Evolutionary conservation across 1,140 invertebrate species (phyloP).

Genomic region (Microplitis mediator): DNA sequence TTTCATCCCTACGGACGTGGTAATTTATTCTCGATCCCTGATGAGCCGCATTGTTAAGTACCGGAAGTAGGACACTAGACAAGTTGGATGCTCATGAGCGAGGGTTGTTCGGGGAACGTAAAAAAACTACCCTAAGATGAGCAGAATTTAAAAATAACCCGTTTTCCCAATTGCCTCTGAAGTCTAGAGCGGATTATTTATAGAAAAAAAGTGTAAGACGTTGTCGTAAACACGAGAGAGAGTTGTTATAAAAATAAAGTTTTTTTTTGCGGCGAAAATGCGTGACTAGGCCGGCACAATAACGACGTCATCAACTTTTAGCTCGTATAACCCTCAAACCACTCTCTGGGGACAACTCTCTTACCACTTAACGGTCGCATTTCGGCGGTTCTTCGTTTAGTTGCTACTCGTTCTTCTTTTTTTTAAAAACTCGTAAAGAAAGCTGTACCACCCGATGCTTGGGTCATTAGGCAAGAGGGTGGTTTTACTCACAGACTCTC

Average conservation of each 20-base stretch:
- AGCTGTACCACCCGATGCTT: slow-evolving; percentile 33
- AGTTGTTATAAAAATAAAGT: neutral
- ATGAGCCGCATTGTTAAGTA: slow-evolving; percentile 54
- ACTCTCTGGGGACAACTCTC: slow-evolving; percentile 36
- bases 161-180: neutral
- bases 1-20: slow-evolving; percentile 40
- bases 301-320: slow-evolving; percentile 21
- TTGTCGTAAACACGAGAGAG: neutral
- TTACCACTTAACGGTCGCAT: slow-evolving; percentile 50
- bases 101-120: slow-evolving; percentile 21
- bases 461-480: slow-evolving; percentile 58
- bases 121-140: neutral
- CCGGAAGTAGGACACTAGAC: neutral
- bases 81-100: neutral
- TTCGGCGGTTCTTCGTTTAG: slow-evolving; percentile 31
- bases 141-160: no score
- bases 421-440: slow-evolving; percentile 32
- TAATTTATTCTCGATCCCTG: slow-evolving; percentile 59
- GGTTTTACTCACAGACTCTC: slow-evolving; percentile 32
- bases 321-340: neutral
- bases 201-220: neutral
- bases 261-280: neutral
- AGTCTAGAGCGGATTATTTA: neutral
- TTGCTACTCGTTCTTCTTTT: no score
- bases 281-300: neutral